Base-by-base conservation (phyloP, 2,113 vertebrate genomes). In the Oenanthe oenanthe region DNA sequence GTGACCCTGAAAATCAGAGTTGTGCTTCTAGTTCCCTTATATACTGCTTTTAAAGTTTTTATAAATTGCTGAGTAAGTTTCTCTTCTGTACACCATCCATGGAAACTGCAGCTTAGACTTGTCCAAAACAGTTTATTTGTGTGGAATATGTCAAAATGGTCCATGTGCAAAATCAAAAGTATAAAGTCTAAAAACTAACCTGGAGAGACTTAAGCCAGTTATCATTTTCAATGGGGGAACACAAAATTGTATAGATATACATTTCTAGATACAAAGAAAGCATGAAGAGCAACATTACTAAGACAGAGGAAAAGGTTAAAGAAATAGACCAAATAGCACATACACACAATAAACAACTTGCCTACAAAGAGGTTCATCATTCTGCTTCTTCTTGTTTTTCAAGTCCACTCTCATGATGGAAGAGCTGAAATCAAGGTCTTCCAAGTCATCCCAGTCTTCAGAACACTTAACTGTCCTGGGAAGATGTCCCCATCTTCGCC, bases 401-500 rank as follows among this genome's bases (percentile, higher is more conserved):
- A 98, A 90, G 84, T 98, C 98, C 7, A 89, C 93, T 97, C 98
- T 98, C 19, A 91, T 94, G 40, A 98, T 51, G 3, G 98, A 97
- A 45, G 97, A 95, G 13, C 93, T 95, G 70, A 98, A 97, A 67
- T 98, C 98, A 3, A 97, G 84, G 67, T 98, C 98, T 89, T 99
- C 98, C 40, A 98, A 92, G 50, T 99, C 98, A n/a, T 98, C 98
- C 99, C 98, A 99, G 38, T 99, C 98, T 28, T 99, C 98, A 4
- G 98, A 98, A 72, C 93, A 97, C 93, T 98, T 99, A 4, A 98
- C 82, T 17, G 98, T 97, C 90, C 98, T 98, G 18, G 98, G 96
- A 66, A 98, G 92, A 17, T 98, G 98, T 25, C 98, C 99, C 99
- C 99, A 99, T 43, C 98, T 98, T 71, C 98, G 98, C 47, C 98